Percentiles rank a stretch among this genome's conserved stretches.
These are phyloP conservation scores for Protobothrops flavoviridis DNA, from an alignment of 2,113 vertebrate genomes.

Conservation along the genomic window DNA sequence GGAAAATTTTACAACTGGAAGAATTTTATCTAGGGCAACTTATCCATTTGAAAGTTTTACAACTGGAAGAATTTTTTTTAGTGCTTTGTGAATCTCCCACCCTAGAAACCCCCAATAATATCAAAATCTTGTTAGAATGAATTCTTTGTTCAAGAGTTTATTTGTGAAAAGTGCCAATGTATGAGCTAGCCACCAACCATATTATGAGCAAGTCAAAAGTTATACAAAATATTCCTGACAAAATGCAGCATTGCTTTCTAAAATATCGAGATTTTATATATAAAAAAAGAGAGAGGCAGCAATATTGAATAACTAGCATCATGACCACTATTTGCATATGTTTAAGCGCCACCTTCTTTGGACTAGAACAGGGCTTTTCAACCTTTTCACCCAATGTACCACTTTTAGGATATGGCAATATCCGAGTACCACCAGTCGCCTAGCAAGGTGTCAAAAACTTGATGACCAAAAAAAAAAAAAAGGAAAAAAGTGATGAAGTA, in stretches of 20 bases:
- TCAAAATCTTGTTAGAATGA: background rate
- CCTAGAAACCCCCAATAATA: background rate
- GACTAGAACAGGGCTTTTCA: no score
- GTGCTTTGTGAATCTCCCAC: background rate
- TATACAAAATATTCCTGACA: background rate
- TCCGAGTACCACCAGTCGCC: no score
- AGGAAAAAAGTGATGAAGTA: no score
- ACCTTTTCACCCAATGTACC: no score
- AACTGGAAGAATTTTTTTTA: background rate
- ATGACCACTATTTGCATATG: background rate
- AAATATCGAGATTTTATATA: background rate
- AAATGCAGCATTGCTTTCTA: background rate
- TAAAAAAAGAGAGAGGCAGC: background rate
- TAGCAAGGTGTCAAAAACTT: no score
- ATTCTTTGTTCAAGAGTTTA: background rate
- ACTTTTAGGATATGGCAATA: no score
- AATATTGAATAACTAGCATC: background rate
- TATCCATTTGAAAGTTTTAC: background rate
- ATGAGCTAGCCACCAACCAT: background rate
- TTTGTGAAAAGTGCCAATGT: background rate
- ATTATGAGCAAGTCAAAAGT: background rate
- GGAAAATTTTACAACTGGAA: background rate
- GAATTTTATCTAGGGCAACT: background rate
- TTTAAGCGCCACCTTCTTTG: background rate
- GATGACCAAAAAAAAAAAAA: no score